Percentiles rank a stretch among this genome's conserved stretches.
Evolutionary conservation across 1,140 invertebrate genomes (phyloP).

Genomic region (Mercenaria mercenaria): DNA sequence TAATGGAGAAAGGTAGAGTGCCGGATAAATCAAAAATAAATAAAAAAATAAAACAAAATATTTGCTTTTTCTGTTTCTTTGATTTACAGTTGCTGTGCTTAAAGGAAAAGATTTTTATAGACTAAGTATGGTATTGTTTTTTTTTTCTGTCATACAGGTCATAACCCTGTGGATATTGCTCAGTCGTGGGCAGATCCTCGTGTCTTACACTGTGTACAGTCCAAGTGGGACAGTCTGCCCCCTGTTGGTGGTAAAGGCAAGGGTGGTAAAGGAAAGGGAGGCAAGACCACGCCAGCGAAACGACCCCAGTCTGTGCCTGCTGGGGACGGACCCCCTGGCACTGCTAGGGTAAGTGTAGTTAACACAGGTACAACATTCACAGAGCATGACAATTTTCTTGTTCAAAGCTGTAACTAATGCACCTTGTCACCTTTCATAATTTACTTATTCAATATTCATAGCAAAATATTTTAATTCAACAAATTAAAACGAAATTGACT

Average conservation of each 20-base stretch:
- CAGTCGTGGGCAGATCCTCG: slow-evolving; percentile 83
- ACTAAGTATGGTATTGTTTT: too few relatives aligned
- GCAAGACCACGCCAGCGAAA: slow-evolving; percentile 72
- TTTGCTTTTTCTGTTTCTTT: too few relatives aligned
- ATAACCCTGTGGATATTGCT: slow-evolving; percentile 83
- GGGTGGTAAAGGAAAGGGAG: slow-evolving; percentile 67
- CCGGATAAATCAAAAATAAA: too few relatives aligned
- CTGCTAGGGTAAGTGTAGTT: slow-evolving; percentile 48
- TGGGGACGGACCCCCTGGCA: slow-evolving; percentile 53
- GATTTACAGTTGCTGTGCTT: too few relatives aligned
- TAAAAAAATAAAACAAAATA: too few relatives aligned
- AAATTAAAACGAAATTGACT: too few relatives aligned
- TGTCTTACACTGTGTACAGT: slow-evolving; percentile 82
- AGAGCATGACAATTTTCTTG: background rate
- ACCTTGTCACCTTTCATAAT: background rate
- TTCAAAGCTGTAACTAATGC: background rate
- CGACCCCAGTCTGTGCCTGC: slow-evolving; percentile 70
- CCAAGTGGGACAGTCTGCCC: slow-evolving; percentile 84
- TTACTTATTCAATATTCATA: background rate
- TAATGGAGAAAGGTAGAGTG: too few relatives aligned
- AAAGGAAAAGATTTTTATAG: too few relatives aligned
- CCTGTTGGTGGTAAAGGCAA: slow-evolving; percentile 75
- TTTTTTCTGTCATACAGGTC: slow-evolving; percentile 79
- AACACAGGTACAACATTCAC: background rate
- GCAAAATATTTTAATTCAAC: too few relatives aligned